Percentiles rank a stretch among this genome's conserved stretches.
Evolutionary conservation across 2,113 vertebrate genomes (phyloP).

Genomic region (Atherinomorus stipes): DNA sequence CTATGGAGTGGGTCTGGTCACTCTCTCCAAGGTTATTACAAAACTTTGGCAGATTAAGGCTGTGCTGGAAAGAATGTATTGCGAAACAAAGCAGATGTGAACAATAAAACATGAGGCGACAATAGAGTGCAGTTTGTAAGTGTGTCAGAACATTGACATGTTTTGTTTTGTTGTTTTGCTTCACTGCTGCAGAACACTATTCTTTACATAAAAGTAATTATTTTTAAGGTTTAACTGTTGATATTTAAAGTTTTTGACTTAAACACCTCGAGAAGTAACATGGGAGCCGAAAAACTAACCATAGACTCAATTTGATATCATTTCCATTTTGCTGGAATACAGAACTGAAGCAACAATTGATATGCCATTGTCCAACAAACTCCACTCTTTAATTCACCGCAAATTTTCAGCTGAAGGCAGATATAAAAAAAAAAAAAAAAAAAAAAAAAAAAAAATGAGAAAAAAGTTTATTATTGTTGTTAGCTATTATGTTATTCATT

Average conservation of each 20-base stretch:
- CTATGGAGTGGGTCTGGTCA: constrained; percentile 35
- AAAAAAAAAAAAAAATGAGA: constrained; percentile 50
- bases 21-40: constrained; percentile 57
- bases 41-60: constrained; percentile 51
- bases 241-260: background rate
- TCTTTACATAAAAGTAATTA: constrained; percentile 20
- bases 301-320: constrained; percentile 3
- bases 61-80: constrained; percentile 40
- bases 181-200: background rate
- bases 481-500: background rate
- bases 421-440: constrained; percentile 40
- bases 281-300: background rate
- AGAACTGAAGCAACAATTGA: constrained; percentile 14
- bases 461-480: too few relatives aligned
- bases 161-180: constrained; percentile 36
- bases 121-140: constrained; percentile 37
- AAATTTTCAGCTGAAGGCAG: constrained; percentile 41
- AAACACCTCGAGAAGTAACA: constrained; percentile 15
- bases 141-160: constrained; percentile 12
- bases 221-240: constrained; percentile 26
- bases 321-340: background rate
- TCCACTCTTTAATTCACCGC: background rate
- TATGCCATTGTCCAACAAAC: background rate
- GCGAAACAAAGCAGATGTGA: constrained; percentile 58
- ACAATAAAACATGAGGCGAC: constrained; percentile 57